These are phyloP conservation scores for Sebastes hopkinsi DNA, from an alignment of 2,797 vertebrate species.

Conservation along the genomic window DNA sequence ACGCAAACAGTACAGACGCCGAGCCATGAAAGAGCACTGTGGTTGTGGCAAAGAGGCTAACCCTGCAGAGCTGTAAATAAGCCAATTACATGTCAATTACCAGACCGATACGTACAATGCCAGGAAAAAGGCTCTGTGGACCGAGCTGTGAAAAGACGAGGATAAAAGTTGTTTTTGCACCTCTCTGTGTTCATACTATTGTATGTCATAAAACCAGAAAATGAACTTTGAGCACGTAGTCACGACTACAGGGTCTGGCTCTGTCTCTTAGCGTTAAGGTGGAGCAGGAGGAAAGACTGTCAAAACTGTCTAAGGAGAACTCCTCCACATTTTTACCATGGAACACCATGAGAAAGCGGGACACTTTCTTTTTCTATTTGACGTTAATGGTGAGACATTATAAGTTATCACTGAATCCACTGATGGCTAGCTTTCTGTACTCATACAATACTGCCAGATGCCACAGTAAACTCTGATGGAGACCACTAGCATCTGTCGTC, in stretches of 20 bases:
- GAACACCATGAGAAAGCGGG: slow-evolving; percentile 1
- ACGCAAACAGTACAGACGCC: slow-evolving; percentile 39
- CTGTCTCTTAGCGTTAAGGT: not conserved
- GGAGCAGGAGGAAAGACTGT: slow-evolving; percentile 3
- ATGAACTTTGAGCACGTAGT: slow-evolving; percentile 4
- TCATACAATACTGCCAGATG: slow-evolving; percentile 71
- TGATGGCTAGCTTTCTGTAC: slow-evolving; percentile 53
- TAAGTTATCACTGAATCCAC: slow-evolving; percentile 27
- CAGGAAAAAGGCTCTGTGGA: slow-evolving; percentile 32
- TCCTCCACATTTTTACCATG: slow-evolving; percentile 18
- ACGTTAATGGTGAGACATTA: slow-evolving; percentile 41
- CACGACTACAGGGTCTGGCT: slow-evolving; percentile 8
- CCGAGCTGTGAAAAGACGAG: slow-evolving; percentile 23
- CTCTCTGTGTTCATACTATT: slow-evolving; percentile 18
- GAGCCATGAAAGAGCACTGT: slow-evolving; percentile 20
- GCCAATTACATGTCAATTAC: slow-evolving; percentile 53
- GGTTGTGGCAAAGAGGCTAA: slow-evolving; percentile 29
- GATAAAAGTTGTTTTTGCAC: slow-evolving; percentile 9
- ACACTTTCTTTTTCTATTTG: slow-evolving; percentile 53
- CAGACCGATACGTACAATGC: slow-evolving; percentile 16
- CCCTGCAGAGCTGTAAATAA: slow-evolving; percentile 55
- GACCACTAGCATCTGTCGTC: slow-evolving; percentile 47
- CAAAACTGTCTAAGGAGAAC: slow-evolving; percentile 19
- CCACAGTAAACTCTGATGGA: slow-evolving; percentile 56
- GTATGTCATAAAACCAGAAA: slow-evolving; percentile 18